Conservation (phyloP, 2,797 vertebrate species). For the Oreonectes daqikongensis region DNA sequence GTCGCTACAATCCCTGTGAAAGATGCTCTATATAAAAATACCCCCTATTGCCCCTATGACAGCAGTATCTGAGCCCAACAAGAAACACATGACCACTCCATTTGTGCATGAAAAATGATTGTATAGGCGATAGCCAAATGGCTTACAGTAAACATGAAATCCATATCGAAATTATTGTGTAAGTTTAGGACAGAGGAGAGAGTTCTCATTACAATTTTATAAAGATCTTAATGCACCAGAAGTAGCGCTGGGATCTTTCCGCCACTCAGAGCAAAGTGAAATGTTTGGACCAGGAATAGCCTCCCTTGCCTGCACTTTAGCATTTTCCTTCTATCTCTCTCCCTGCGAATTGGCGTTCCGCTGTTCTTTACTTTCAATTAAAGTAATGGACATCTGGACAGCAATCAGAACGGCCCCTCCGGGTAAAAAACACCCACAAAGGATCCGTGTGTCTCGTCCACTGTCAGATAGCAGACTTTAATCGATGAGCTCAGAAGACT, state of each 20-base stretch:
- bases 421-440: constrained; percentile 46
- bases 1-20: neutral
- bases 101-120: neutral
- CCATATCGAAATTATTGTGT: neutral
- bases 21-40: constrained; percentile 15
- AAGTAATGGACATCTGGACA: constrained; percentile 60
- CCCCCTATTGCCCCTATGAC: neutral
- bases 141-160: neutral
- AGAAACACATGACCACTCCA: neutral
- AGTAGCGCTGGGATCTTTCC: neutral
- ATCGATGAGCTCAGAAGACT: constrained; percentile 49
- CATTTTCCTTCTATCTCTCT: constrained; percentile 1
- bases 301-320: constrained; percentile 16
- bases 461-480: constrained; percentile 35
- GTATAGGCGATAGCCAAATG: neutral
- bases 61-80: neutral
- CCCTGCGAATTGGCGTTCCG: constrained; percentile 38
- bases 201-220: constrained; percentile 9
- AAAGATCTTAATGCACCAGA: constrained; percentile 13
- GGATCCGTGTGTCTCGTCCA: constrained; percentile 36
- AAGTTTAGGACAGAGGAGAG: neutral
- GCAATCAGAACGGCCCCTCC: constrained; percentile 44
- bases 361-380: constrained; percentile 56
- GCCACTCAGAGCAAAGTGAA: constrained; percentile 21
- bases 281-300: constrained; percentile 40